Base-by-base conservation (phyloP, 2,888 invertebrate genomes). In the Pilophorus perplexus region DNA sequence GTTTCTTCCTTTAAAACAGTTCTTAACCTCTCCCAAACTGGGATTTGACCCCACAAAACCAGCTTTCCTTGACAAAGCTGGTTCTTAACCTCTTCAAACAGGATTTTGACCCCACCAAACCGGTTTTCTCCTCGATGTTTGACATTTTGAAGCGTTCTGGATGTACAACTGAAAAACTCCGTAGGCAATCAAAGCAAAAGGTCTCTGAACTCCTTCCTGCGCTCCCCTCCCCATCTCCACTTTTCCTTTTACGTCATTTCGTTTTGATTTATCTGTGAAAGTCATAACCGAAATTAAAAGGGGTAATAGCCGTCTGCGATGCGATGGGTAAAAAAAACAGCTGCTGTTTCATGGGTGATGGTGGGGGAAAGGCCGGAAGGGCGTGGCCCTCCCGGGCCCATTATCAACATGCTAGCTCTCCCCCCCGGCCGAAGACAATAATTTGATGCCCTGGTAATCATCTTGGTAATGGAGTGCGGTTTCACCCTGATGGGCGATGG, bases 381-480 rank as follows among this genome's bases (percentile, higher is more conserved):
- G 64, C 42, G 64, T 65, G 64, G 64, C 54, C 20, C 37, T 55
- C 20, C 6, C 28, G n/a, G 62, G 44, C 42, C 64, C 54, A 65
- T 65, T 65, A 65, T 65, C 64, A 65, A 65, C 64, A 65, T 65
- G 64, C 64, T 65, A 54, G 64, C 64, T 65, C 42, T 54, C 28
- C 62, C 62, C 46, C 54, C 27, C n/a, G n/a, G n/a, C n/a, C n/a
- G n/a, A n/a, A 54, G 54, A 54, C 64, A 65, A 65, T 65, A 65
- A 65, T 65, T 65, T 65, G 64, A 65, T 65, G 64, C 64, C 54
- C 54, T 54, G 40, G 64, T 65, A 65, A 65, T 65, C 64, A 65
- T 54, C 64, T 65, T 52, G 46, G 62, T 62, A 62, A 62, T 62
- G 62, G 62, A 62, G 62, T 62, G 62, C 28, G 62, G 62, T 59